phyloP scores from a whole-genome alignment of 2,113 vertebrate genomes.

The Calyptomena viridis region DNA sequence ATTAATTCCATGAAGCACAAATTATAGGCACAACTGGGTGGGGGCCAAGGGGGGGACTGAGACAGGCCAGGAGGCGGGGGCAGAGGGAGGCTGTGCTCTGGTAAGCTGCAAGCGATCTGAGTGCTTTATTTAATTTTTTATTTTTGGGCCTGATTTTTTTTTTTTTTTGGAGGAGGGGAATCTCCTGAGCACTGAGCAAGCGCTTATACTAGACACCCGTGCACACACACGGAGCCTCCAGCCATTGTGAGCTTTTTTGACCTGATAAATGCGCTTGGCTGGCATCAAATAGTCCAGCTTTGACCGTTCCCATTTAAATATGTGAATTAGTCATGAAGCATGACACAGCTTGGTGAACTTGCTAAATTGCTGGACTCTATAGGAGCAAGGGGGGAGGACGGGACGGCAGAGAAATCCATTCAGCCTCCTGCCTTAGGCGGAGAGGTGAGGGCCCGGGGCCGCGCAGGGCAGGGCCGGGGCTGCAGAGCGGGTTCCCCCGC shows the following conservation, averaged over 20 bases:
- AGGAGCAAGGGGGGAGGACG: conserved; percentile 54
- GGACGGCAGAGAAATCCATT: conserved; percentile 64
- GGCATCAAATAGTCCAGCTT: conserved; percentile 85
- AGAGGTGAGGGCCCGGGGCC: conserved; percentile 66
- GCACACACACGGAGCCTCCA: conserved; percentile 63
- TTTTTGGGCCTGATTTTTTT: not conserved
- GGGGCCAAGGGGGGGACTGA: not conserved
- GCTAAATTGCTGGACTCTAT: conserved; percentile 81
- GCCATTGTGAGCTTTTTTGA: conserved; percentile 86
- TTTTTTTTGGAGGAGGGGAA: not conserved
- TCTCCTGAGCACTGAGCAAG: conserved; percentile 61
- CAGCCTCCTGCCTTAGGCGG: conserved; percentile 64
- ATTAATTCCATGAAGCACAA: conserved; percentile 73
- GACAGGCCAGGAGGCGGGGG: not conserved
- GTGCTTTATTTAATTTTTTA: conserved; percentile 46
- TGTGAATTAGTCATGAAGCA: conserved; percentile 91
- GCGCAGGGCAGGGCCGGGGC: not conserved
- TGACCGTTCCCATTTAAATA: conserved; percentile 87
- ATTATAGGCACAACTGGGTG: conserved; percentile 50
- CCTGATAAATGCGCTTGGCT: conserved; percentile 89
- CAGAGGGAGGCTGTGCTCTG: not conserved
- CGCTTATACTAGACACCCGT: conserved; percentile 39
- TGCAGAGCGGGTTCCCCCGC: not conserved
- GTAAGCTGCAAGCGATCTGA: not conserved
- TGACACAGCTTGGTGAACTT: conserved; percentile 85